A percentile compares a stretch with the other conserved stretches of the same genome.
phyloP scores from a whole-genome alignment of 2,113 vertebrate genomes.

The Puffinus mauretanicus region DNA sequence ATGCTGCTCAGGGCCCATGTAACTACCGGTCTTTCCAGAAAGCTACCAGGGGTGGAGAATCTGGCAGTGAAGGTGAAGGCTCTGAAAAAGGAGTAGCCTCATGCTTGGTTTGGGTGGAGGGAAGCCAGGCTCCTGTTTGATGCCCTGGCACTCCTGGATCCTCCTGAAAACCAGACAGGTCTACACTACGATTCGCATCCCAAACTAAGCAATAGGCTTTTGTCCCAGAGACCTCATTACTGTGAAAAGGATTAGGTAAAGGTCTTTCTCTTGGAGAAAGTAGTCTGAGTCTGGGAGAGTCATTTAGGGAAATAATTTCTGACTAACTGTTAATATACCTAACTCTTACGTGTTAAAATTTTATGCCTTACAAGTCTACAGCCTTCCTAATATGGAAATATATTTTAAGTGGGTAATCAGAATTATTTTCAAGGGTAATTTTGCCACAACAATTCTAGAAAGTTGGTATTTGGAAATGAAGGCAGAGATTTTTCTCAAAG shows the following conservation, averaged over 20 bases:
- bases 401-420: not conserved
- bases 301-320: not conserved
- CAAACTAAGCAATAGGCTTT: not conserved
- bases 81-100: not conserved
- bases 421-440: not conserved
- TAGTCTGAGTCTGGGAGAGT: not conserved
- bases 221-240: not conserved
- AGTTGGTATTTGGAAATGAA: not conserved
- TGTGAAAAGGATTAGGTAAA: not conserved
- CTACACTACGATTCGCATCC: rapidly evolving
- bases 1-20: not conserved
- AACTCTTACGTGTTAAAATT: not conserved
- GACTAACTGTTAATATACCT: not conserved
- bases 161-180: not conserved
- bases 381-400: not conserved
- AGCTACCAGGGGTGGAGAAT: not conserved
- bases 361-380: not conserved
- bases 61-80: not conserved
- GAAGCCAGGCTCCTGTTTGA: not conserved
- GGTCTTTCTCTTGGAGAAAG: not conserved
- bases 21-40: not conserved
- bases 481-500: not conserved
- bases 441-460: not conserved
- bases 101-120: not conserved
- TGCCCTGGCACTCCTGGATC: not conserved